Evolutionary conservation across 1,140 invertebrate genomes (phyloP).

Genomic region (Drosophila sturtevanti): DNA sequence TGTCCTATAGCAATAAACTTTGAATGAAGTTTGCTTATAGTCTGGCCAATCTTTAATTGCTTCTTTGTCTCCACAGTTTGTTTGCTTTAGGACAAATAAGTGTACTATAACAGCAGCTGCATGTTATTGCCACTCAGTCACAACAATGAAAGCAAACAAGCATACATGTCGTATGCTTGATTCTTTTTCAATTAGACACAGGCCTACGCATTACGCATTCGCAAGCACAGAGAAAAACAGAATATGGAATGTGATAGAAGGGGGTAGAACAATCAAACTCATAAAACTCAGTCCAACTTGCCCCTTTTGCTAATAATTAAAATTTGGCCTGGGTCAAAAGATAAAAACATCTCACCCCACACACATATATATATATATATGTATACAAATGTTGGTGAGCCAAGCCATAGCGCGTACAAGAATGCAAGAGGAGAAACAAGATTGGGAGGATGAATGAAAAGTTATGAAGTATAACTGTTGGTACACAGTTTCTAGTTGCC

Average conservation of each 20-base stretch:
- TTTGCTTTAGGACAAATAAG: background rate
- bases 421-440: background rate
- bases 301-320: conserved; percentile 72
- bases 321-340: conserved; percentile 52
- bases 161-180: conserved; percentile 46
- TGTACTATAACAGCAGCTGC: conserved; percentile 45
- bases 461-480: conserved; percentile 61
- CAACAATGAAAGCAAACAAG: conserved; percentile 45
- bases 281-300: conserved; percentile 60
- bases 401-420: conserved; percentile 15
- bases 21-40: conserved; percentile 6
- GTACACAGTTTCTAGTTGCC: conserved; percentile 30
- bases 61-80: too few species aligned
- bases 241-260: background rate
- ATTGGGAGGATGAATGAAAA: conserved; percentile 28
- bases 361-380: too few species aligned
- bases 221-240: conserved; percentile 21
- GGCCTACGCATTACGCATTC: conserved; percentile 64
- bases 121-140: conserved; percentile 44
- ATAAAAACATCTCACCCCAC: conserved; percentile 12
- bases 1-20: background rate
- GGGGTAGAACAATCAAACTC: conserved; percentile 44
- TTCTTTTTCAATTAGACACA: conserved; percentile 74
- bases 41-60: conserved; percentile 7
- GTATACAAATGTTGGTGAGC: background rate